These are phyloP conservation scores for Cervus canadensis DNA, from an alignment of 2,113 vertebrate genomes.

Conservation along the genomic window DNA sequence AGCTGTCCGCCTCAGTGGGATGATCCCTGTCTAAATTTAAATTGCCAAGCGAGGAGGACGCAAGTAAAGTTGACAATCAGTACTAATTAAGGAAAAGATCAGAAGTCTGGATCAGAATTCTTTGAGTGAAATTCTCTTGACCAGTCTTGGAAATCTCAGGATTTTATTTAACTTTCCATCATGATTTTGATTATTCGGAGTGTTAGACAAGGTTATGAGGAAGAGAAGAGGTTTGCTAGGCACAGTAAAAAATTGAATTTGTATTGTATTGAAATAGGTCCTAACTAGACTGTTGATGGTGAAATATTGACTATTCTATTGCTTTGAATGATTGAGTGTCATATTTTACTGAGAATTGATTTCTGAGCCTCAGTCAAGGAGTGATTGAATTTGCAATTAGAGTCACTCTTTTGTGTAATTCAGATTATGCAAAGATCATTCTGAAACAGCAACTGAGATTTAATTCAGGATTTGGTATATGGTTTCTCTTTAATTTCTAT, in stretches of 20 bases:
- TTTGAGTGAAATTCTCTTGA: not conserved
- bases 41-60: not conserved
- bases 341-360: slow-evolving; percentile 61
- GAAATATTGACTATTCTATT: slow-evolving; percentile 59
- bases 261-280: slow-evolving; percentile 34
- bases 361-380: slow-evolving; percentile 39
- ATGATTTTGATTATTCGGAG: slow-evolving; percentile 10
- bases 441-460: not conserved
- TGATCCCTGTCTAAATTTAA: slow-evolving; percentile 6
- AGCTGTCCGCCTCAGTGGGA: not conserved
- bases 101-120: not conserved
- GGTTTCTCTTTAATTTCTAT: slow-evolving; percentile 1
- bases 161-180: slow-evolving; percentile 27
- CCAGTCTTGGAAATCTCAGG: not conserved
- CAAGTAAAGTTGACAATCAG: not conserved
- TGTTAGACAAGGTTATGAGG: not conserved
- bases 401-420: slow-evolving; percentile 51
- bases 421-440: slow-evolving; percentile 34
- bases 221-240: not conserved
- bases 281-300: slow-evolving; percentile 47
- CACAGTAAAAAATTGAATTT: not conserved
- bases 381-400: slow-evolving; percentile 57
- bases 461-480: not conserved
- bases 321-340: slow-evolving; percentile 62
- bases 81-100: slow-evolving; percentile 25